Conservation (phyloP, 1,140 invertebrate species). For the Xylocopa sonorina region DNA sequence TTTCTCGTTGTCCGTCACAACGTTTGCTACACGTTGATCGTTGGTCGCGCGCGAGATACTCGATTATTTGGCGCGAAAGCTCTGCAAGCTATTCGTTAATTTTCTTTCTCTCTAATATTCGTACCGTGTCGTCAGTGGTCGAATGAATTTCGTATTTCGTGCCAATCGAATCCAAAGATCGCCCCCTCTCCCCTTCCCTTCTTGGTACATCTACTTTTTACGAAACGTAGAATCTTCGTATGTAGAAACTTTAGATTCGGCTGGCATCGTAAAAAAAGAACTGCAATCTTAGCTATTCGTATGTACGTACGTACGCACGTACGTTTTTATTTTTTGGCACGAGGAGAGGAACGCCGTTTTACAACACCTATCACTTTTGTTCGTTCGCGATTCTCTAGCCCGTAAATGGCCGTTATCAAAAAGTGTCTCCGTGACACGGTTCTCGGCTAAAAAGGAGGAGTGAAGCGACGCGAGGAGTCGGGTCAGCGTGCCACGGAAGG, state of each 20-base stretch:
- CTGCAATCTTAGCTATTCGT: constrained; percentile 57
- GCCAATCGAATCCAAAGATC: constrained; percentile 42
- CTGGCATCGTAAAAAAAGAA: constrained; percentile 47
- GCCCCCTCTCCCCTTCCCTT: background rate
- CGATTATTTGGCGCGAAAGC: constrained; percentile 13
- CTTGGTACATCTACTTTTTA: too few species aligned
- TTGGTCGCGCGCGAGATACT: background rate
- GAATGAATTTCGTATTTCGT: constrained; percentile 17
- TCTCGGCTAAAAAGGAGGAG: constrained; percentile 45
- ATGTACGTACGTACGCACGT: constrained; percentile 32
- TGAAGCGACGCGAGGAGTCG: constrained; percentile 25
- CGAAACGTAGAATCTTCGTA: too few species aligned
- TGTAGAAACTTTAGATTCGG: constrained; percentile 56
- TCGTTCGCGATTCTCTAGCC: constrained; percentile 37
- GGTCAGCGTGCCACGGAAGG: background rate
- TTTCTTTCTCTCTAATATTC: constrained; percentile 33
- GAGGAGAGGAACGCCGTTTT: constrained; percentile 68
- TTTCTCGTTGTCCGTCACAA: background rate
- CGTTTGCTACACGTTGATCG: constrained; percentile 9
- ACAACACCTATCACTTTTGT: constrained; percentile 43
- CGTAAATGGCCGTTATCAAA: constrained; percentile 46
- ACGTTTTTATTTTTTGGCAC: constrained; percentile 57
- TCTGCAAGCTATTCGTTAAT: constrained; percentile 19
- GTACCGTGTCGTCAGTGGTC: constrained; percentile 41
- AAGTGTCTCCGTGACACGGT: constrained; percentile 37